These are phyloP conservation scores for Epizoanthus ramosus DNA, from an alignment of 92 coral and sea anemone species.

Conservation along the genomic window DNA sequence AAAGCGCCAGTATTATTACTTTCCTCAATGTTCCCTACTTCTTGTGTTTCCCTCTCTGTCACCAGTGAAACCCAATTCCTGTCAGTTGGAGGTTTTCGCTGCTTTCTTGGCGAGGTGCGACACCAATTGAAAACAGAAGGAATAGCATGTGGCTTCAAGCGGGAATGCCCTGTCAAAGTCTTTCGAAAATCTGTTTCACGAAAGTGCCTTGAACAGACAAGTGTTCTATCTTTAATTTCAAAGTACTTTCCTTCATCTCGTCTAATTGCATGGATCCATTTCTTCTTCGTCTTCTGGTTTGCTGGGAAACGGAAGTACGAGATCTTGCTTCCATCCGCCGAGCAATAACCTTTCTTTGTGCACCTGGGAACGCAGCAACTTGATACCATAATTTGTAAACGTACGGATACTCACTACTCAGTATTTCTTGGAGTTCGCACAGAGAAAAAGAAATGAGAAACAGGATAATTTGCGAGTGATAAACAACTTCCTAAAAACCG, in stretches of 20 bases:
- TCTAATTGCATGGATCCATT: slow-evolving; percentile 51
- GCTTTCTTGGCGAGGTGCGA: slow-evolving; percentile 14
- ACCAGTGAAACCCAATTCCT: too few species aligned
- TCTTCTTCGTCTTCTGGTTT: background rate
- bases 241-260: slow-evolving; percentile 43
- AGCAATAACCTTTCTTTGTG: slow-evolving; percentile 41
- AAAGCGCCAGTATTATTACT: too few species aligned
- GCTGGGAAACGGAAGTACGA: slow-evolving; percentile 37
- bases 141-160: background rate
- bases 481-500: too few species aligned
- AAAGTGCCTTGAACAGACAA: slow-evolving; percentile 53
- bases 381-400: slow-evolving; percentile 18
- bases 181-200: slow-evolving; percentile 8
- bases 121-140: slow-evolving; percentile 39
- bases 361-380: slow-evolving; percentile 40
- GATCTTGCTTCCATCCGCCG: slow-evolving; percentile 30
- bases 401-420: too few species aligned
- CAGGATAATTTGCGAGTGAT: too few species aligned
- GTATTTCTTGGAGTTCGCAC: too few species aligned
- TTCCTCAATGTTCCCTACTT: too few species aligned
- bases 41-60: too few species aligned
- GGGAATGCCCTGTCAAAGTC: slow-evolving; percentile 7
- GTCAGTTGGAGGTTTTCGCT: too few species aligned
- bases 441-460: too few species aligned
- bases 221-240: background rate